A percentile compares a stretch with the other conserved stretches of the same genome.
Evolutionary conservation across 2,888 invertebrate species (phyloP).

Genomic region (Coecobrya sp.): DNA sequence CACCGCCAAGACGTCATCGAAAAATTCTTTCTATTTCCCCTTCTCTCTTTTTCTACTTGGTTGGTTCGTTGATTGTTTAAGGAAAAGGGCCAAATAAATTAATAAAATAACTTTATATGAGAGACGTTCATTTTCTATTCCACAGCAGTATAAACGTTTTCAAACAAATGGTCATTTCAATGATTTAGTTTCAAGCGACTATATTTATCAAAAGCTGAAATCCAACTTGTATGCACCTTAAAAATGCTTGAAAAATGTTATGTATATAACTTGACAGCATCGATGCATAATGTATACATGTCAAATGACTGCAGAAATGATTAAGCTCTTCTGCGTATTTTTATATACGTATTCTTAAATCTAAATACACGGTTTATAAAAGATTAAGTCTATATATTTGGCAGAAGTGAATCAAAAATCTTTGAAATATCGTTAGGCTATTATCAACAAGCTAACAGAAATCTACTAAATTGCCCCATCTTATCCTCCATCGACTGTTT

Average conservation of each 20-base stretch:
- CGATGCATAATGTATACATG: too few relatives aligned
- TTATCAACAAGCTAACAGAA: background rate
- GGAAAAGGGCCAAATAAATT: background rate
- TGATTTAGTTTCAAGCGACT: constrained; percentile 1
- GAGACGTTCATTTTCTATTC: background rate
- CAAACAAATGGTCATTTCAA: constrained; percentile 12
- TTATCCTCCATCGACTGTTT: constrained; percentile 49
- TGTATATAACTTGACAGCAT: background rate
- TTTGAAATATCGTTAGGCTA: background rate
- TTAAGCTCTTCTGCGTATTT: background rate
- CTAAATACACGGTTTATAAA: too few relatives aligned
- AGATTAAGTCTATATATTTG: too few relatives aligned
- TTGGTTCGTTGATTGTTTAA: background rate
- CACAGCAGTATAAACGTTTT: background rate
- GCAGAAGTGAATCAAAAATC: too few relatives aligned
- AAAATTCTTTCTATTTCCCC: constrained; percentile 41
- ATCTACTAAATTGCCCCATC: constrained; percentile 57
- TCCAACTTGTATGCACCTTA: background rate
- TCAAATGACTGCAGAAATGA: too few relatives aligned
- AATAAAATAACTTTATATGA: background rate
- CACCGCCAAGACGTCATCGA: constrained; percentile 72
- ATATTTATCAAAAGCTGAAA: too few relatives aligned
- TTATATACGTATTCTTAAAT: too few relatives aligned
- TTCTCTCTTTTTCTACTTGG: background rate
- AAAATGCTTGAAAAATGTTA: background rate